A percentile compares a stretch with the other conserved stretches of the same genome.
phyloP scores from a whole-genome alignment of 1,140 invertebrate species.

The Euborellia annulipes region DNA sequence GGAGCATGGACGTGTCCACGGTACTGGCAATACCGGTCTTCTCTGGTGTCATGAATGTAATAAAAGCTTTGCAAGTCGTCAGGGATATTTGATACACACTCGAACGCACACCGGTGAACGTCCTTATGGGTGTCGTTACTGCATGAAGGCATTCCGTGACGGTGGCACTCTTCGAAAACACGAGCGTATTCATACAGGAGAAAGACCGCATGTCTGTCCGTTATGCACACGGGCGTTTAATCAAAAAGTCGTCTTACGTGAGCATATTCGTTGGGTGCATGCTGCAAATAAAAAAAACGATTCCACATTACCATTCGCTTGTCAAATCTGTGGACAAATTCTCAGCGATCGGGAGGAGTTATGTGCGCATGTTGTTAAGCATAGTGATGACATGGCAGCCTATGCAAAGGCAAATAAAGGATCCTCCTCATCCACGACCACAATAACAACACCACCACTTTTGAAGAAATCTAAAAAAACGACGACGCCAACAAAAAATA shows the following conservation, averaged over 20 bases:
- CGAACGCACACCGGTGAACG: conserved; percentile 41
- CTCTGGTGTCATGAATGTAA: conserved; percentile 9
- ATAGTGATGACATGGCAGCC: conserved; percentile 32
- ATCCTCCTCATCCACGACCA: background rate
- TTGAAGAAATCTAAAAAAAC: background rate
- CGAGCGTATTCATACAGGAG: conserved; percentile 43
- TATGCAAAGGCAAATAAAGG: conserved; percentile 29
- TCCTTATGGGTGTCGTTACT: conserved; percentile 56
- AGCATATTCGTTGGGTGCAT: conserved; percentile 34
- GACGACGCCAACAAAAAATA: background rate
- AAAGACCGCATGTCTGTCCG: conserved; percentile 47
- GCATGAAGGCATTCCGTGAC: conserved; percentile 59
- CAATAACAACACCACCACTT: background rate
- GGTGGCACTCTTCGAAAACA: conserved; percentile 42
- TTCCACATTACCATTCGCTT: conserved; percentile 25
- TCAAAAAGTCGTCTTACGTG: conserved; percentile 33
- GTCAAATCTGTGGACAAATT: conserved; percentile 27
- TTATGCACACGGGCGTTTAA: conserved; percentile 42
- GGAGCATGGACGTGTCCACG: conserved; percentile 31
- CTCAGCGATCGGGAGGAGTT: conserved; percentile 32
- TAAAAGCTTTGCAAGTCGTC: conserved; percentile 25
- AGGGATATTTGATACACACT: conserved; percentile 50
- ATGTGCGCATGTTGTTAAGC: conserved; percentile 34
- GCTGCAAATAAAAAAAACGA: conserved; percentile 24
- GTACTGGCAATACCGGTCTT: conserved; percentile 25